Evolutionary conservation across 2,888 invertebrate genomes (phyloP).

Genomic region (Erebia epiphron): DNA sequence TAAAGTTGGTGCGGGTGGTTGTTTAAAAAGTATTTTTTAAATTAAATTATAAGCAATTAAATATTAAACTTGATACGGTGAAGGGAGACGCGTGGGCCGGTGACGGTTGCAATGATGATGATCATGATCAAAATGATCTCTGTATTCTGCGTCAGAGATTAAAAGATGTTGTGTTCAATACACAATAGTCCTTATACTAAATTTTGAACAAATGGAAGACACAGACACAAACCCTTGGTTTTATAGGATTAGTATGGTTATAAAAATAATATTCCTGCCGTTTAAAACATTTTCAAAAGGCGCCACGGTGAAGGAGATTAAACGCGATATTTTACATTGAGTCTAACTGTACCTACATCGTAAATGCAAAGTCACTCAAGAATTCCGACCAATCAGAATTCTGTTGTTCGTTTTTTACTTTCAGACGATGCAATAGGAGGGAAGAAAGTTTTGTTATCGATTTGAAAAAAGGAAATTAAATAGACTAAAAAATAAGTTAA

Average conservation of each 20-base stretch:
- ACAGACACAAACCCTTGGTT: too few relatives aligned
- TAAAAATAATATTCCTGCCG: too few relatives aligned
- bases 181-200: too few relatives aligned
- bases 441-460: conserved; percentile 14
- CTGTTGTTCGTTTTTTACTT: conserved; percentile 45
- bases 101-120: too few relatives aligned
- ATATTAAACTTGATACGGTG: too few relatives aligned
- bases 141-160: neutral
- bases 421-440: neutral
- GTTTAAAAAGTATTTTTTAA: too few relatives aligned
- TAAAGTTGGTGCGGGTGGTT: too few relatives aligned
- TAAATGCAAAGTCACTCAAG: conserved; percentile 48
- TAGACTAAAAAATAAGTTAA: neutral
- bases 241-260: too few relatives aligned
- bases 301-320: neutral
- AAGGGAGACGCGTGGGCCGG: too few relatives aligned
- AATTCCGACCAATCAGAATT: conserved; percentile 48
- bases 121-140: neutral
- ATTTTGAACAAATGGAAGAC: neutral
- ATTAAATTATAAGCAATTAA: too few relatives aligned
- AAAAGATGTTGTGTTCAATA: too few relatives aligned
- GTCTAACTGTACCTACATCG: conserved; percentile 30
- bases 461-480: neutral
- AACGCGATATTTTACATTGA: conserved; percentile 25
- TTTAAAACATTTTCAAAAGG: conserved; percentile 16